These are phyloP conservation scores for Aphelinus certus DNA, from an alignment of 1,140 invertebrate genomes.

Conservation along the genomic window DNA sequence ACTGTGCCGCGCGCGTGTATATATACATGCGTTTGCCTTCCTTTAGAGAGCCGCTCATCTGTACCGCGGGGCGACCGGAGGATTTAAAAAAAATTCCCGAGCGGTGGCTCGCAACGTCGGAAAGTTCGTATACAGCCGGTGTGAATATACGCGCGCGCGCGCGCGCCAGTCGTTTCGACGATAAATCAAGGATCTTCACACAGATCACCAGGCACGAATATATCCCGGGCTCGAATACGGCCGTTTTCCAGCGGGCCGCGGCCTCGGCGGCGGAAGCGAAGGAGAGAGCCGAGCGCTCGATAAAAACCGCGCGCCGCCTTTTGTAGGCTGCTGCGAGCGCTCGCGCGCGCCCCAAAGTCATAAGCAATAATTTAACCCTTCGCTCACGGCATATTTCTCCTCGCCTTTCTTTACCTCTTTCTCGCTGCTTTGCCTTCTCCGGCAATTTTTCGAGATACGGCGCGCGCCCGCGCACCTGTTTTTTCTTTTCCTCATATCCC, in stretches of 20 bases:
- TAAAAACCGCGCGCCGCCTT: constrained; percentile 13
- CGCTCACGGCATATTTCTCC: background rate
- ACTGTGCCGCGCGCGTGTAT: too few relatives aligned
- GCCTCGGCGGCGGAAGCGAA: background rate
- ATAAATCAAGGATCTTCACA: constrained; percentile 29
- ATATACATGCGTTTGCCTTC: too few relatives aligned
- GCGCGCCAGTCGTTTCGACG: background rate
- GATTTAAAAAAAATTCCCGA: too few relatives aligned
- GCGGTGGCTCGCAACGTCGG: too few relatives aligned
- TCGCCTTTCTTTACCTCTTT: background rate
- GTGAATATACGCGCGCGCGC: too few relatives aligned
- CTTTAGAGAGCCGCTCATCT: too few relatives aligned
- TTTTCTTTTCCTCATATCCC: too few relatives aligned
- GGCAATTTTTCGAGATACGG: too few relatives aligned
- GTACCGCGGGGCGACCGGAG: too few relatives aligned
- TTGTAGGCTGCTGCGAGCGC: background rate
- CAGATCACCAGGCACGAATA: constrained; percentile 24
- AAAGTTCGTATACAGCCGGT: too few relatives aligned
- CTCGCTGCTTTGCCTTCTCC: background rate
- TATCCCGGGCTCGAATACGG: background rate
- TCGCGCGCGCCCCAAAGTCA: background rate
- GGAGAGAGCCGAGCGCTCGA: background rate
- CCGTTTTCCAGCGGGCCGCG: constrained; percentile 1
- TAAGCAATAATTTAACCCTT: constrained; percentile 27
- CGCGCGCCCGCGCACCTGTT: too few relatives aligned